phyloP scores from a whole-genome alignment of 2,797 vertebrate species.

The Clarias fuscus region DNA sequence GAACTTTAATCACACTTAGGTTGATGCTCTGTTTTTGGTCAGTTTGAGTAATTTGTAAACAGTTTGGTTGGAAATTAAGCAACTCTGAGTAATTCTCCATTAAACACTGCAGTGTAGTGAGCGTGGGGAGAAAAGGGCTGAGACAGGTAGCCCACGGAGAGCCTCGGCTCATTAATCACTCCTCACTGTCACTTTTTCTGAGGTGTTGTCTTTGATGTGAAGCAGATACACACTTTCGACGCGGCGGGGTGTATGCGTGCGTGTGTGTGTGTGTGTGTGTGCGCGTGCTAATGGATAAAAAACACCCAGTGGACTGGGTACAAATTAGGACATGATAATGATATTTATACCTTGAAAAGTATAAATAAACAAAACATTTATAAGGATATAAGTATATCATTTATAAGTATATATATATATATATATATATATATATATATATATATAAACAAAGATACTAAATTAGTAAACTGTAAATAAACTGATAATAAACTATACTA shows the following conservation, averaged over 20 bases:
- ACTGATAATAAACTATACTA: too few species aligned
- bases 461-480: not conserved
- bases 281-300: slow-evolving; percentile 78
- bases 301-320: slow-evolving; percentile 71
- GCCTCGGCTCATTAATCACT: slow-evolving; percentile 69
- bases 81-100: not conserved
- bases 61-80: not conserved
- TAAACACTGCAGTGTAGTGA: not conserved
- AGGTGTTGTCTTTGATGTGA: slow-evolving; percentile 76
- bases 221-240: slow-evolving; percentile 73
- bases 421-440: too few species aligned
- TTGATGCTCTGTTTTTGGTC: not conserved
- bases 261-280: slow-evolving; percentile 64
- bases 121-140: not conserved
- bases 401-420: not conserved
- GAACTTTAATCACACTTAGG: not conserved
- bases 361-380: too few species aligned
- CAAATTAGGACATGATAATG: slow-evolving; percentile 68
- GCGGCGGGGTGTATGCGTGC: slow-evolving; percentile 60
- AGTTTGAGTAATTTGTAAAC: not conserved
- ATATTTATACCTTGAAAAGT: not conserved
- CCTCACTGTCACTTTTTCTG: slow-evolving; percentile 70
- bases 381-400: too few species aligned
- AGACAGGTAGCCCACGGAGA: slow-evolving; percentile 63
- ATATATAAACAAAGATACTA: not conserved